These are phyloP conservation scores for Kryphioiulus occultus DNA, from an alignment of 2,888 invertebrate genomes.

Conservation along the genomic window DNA sequence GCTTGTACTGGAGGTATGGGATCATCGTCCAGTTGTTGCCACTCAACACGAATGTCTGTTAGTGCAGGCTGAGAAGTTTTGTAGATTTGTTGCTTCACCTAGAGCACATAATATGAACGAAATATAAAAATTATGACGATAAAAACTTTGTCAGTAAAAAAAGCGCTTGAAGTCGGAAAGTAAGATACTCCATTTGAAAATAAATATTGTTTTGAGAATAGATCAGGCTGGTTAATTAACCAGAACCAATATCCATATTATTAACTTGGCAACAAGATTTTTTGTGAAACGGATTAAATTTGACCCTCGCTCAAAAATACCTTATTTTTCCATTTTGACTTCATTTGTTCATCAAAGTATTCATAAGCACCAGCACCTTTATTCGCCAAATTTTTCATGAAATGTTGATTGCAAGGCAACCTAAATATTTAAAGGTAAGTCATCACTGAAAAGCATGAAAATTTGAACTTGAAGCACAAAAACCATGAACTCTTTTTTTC, in stretches of 20 bases:
- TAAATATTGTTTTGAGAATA: background rate
- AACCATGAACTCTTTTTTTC: no score
- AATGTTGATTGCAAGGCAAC: constrained; percentile 49
- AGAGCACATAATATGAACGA: background rate
- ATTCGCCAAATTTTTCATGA: constrained; percentile 49
- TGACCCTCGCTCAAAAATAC: constrained; percentile 29
- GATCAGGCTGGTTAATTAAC: background rate
- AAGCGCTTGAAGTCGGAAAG: no score
- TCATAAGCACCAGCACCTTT: constrained; percentile 52
- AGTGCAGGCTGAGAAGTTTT: constrained; percentile 52
- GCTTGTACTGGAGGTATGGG: constrained; percentile 49
- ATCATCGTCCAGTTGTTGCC: constrained; percentile 53
- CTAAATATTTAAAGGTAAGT: background rate
- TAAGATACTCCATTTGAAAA: background rate
- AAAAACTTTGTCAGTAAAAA: background rate
- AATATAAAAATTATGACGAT: background rate
- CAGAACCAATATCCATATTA: background rate
- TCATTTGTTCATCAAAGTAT: constrained; percentile 47
- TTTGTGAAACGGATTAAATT: background rate
- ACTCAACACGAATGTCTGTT: constrained; percentile 53
- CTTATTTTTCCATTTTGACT: constrained; percentile 47
- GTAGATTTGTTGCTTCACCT: constrained; percentile 48
- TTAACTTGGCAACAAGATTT: background rate
- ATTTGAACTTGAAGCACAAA: background rate
- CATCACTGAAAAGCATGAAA: background rate